Conservation (phyloP, 2,888 invertebrate species). For the Alitta virens region DNA sequence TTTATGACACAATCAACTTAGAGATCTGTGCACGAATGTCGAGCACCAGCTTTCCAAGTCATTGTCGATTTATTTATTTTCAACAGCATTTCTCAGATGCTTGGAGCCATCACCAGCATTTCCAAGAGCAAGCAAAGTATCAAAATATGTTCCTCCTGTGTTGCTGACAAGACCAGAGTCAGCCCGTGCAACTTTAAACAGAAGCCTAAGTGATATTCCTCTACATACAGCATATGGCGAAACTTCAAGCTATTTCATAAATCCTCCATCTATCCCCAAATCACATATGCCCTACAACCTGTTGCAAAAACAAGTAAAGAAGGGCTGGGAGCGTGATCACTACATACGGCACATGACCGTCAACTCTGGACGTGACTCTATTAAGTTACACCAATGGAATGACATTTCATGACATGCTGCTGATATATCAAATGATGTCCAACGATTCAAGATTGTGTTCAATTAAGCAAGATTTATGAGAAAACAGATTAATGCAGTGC, state of each 20-base stretch:
- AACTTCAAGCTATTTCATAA: conserved; percentile 40
- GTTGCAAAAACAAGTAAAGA: conserved; percentile 37
- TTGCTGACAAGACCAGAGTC: conserved; percentile 5
- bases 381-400: conserved; percentile 49
- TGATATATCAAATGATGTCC: too few relatives aligned
- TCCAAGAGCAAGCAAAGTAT: too few relatives aligned
- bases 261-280: conserved; percentile 47
- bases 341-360: conserved; percentile 49
- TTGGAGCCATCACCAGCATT: too few relatives aligned
- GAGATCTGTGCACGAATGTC: too few relatives aligned
- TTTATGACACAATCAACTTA: too few relatives aligned
- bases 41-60: too few relatives aligned
- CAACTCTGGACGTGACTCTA: conserved; percentile 43
- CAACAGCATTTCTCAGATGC: too few relatives aligned
- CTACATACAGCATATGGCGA: conserved; percentile 35
- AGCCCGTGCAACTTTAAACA: neutral
- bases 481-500: too few relatives aligned
- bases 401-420: conserved; percentile 38
- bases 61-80: too few relatives aligned
- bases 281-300: conserved; percentile 53
- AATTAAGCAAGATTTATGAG: too few relatives aligned
- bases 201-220: conserved; percentile 22
- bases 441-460: too few relatives aligned
- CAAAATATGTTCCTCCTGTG: conserved; percentile 7
- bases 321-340: conserved; percentile 47